Percentiles rank a stretch among this genome's conserved stretches.
Conservation (phyloP, 64 coral and sea anemone genomes). For the Hydrozoanthus tunicans region DNA sequence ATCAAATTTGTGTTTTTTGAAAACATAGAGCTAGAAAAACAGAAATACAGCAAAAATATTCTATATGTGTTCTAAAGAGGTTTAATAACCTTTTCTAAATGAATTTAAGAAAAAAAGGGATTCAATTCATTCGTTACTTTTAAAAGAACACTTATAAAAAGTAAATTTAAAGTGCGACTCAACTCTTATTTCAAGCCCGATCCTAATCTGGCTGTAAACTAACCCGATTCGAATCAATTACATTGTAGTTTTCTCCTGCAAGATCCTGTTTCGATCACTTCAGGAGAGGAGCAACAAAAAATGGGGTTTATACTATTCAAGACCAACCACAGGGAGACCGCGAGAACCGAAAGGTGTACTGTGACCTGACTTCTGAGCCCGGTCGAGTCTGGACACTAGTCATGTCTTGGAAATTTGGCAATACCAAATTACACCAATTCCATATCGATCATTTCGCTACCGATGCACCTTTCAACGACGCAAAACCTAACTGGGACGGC, state of each 20-base stretch:
- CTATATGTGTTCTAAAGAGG: too few relatives aligned
- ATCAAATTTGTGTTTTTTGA: too few relatives aligned
- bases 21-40: too few relatives aligned
- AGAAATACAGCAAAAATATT: too few relatives aligned
- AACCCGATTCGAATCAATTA: background rate
- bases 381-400: conserved; percentile 53
- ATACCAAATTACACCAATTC: background rate
- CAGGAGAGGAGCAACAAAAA: background rate
- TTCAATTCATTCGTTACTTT: too few relatives aligned
- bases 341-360: conserved; percentile 35
- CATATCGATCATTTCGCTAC: conserved; percentile 9
- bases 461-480: background rate
- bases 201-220: too few relatives aligned
- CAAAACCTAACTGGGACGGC: background rate
- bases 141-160: too few relatives aligned
- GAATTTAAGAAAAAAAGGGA: too few relatives aligned
- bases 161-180: too few relatives aligned
- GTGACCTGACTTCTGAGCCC: conserved; percentile 56
- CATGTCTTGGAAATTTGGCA: conserved; percentile 7
- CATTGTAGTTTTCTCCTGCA: background rate
- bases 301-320: background rate
- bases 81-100: too few relatives aligned
- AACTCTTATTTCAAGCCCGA: too few relatives aligned
- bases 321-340: background rate
- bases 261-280: background rate